Evolutionary conservation across 2,888 invertebrate genomes (phyloP), one percentile per base, ranked within the genome.

Genomic region (Synanthedon andrenaeformis): DNA sequence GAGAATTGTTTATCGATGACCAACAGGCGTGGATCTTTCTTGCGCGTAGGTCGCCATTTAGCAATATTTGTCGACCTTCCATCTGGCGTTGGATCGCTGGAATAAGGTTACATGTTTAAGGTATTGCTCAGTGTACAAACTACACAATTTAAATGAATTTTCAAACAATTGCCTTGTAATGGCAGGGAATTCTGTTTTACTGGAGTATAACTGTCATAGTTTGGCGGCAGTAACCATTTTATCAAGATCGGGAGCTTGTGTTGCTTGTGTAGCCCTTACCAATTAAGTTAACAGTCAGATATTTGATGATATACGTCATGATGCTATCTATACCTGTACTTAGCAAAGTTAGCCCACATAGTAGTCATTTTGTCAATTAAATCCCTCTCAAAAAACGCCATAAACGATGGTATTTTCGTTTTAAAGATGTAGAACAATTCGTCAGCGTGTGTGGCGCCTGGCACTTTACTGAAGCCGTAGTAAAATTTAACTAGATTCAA

Each of bases 401-500:
- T 62, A 1, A 72, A 59, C 3, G 75, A 52, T 0, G 69, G 64
- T 0, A 66, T 50, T 61, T 63, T 69, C 3, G 74, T 51, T 55
- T 76, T 86, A 55, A 86, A 86, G 58, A 87, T 67, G 55, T 85
- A 87, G 57, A 86, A 86, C 2, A 87, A 54, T n/a, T 86, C 87
- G 57, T 87, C 86, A 0, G 82, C 86, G 52, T 87, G 87, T 0
- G 82, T 77, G 0, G 86, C 84, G 1, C 86, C 86, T 0, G 78
- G 75, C n/a, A 69, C 62, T 1, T 58, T 60, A 11, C 61, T 54
- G 53, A 73, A 80, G 0, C 80, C 78, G 53, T 58, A 78, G 6
- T 64, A 52, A 4, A 68, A 42, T 60, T 86, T 86, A 0, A 76
- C 73, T 3, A 80, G 55, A 62, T 87, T 87, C 65, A 85, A 62